Base-by-base conservation (phyloP, 2,888 invertebrate genomes). In the Tholera decimalis region DNA sequence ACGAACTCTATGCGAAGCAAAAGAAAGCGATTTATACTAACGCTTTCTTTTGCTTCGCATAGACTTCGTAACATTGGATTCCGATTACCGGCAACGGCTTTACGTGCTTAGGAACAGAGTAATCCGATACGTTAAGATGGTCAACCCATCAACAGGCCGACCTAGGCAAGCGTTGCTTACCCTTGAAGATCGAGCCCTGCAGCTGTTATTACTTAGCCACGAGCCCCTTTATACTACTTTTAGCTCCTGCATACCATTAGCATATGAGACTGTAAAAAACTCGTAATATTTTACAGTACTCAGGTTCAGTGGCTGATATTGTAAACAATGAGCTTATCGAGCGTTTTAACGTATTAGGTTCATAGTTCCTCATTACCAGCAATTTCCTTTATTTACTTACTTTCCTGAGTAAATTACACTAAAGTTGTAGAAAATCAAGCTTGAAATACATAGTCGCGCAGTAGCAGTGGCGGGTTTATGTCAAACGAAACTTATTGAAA, bases 271-370 rank as follows among this genome's bases (percentile, higher is more conserved):
- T 20, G 18, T 49, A 20, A 49, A 49, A 35, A 58, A 20, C 43
- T 60, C 20, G 13, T 44, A 44, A 47, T 20, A 15, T 8, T 33
- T 37, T 37, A 30, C 11, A 37, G 24, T 35, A 9, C 11, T 2
- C 26, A 47, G 3, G 13, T 41, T 3, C n/a, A 37, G n/a, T n/a
- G 1, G 26, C 30, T 73, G 13, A 26, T 54, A 53, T 22, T n/a
- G 39, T n/a, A 46, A 62, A 70, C 77, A 70, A 69, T 63, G 37
- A 49, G 9, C 41, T 58, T 76, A 63, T 76, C 77, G 50, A 68
- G 33, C 41, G 46, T 60, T 60, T 51, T 26, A 47, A 54, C 54
- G 54, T 41, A 62, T 58, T 69, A 44, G 49, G 51, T 50, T 50
- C 54, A 70, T 24, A 50, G 77, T 69, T 73, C 57, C 71, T 70